Conservation (phyloP, 2,113 vertebrate species). For the Plecotus auritus region DNA sequence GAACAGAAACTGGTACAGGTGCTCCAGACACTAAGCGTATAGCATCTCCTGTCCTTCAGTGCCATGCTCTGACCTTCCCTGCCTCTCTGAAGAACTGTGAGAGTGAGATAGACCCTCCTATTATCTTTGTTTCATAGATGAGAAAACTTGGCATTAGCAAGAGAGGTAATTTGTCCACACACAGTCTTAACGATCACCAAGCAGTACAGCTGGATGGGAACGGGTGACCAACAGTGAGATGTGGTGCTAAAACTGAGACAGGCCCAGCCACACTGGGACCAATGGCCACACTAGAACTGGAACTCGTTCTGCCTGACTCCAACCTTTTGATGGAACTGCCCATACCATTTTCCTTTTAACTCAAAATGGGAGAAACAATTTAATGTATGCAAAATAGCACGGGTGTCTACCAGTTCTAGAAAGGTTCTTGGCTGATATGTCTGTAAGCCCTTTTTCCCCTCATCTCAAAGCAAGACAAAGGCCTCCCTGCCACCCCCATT, state of each 20-base stretch:
- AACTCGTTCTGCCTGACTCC: neutral
- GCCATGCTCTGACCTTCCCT: neutral
- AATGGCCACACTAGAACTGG: neutral
- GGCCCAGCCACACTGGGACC: neutral
- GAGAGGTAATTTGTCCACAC: neutral
- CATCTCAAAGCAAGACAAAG: neutral
- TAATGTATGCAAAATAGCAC: neutral
- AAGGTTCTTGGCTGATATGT: neutral
- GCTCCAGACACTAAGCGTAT: neutral
- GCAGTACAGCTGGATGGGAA: neutral
- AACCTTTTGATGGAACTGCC: neutral
- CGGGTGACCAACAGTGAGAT: neutral
- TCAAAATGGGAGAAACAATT: neutral
- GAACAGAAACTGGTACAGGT: neutral
- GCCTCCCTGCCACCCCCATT: neutral
- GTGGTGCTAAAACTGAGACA: neutral
- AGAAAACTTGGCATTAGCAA: neutral
- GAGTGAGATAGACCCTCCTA: neutral
- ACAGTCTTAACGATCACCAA: neutral
- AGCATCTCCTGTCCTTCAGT: accelerated
- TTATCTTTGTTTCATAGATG: neutral
- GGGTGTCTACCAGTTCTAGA: neutral
- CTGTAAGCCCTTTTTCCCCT: neutral
- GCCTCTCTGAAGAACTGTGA: neutral
- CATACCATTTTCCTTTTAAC: neutral